Conservation (phyloP, 2,888 invertebrate species). For the Xestia sexstrigata region DNA sequence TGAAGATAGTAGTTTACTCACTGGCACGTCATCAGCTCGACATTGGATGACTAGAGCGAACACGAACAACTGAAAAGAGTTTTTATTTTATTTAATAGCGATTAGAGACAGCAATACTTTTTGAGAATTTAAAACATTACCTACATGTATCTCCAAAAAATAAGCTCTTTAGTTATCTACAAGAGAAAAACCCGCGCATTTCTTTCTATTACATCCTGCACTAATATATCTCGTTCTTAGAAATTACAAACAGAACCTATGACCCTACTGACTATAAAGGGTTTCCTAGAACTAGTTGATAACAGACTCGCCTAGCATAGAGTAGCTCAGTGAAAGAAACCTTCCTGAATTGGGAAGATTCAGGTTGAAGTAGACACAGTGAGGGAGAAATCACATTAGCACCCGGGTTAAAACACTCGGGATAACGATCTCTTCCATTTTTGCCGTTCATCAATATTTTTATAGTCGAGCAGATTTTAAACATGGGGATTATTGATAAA, state of each 20-base stretch:
- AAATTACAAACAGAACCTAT: not conserved
- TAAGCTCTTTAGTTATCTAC: not conserved
- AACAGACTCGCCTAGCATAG: not conserved
- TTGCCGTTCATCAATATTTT: not conserved
- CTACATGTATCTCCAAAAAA: not conserved
- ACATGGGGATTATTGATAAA: not conserved
- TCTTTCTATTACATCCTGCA: not conserved
- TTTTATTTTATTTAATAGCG: not conserved
- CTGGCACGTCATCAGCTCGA: constrained; percentile 41
- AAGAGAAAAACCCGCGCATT: not conserved
- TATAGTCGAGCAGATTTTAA: not conserved
- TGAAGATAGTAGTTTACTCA: constrained; percentile 19
- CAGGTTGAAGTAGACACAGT: not conserved
- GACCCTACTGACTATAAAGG: not conserved
- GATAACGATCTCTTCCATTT: not conserved
- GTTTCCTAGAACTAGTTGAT: not conserved
- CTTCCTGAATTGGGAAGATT: not conserved
- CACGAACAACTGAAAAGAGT: constrained; percentile 50
- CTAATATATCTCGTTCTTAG: not conserved
- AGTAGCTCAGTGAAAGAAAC: not conserved
- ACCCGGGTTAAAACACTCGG: not conserved
- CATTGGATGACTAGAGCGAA: constrained; percentile 48
- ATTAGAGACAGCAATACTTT: not conserved
- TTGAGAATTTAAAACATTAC: not conserved
- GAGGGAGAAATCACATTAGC: not conserved